A percentile compares a stretch with the other conserved stretches of the same genome.
phyloP scores from a whole-genome alignment of 2,797 vertebrate genomes.

The Cephalopachus bancanus region DNA sequence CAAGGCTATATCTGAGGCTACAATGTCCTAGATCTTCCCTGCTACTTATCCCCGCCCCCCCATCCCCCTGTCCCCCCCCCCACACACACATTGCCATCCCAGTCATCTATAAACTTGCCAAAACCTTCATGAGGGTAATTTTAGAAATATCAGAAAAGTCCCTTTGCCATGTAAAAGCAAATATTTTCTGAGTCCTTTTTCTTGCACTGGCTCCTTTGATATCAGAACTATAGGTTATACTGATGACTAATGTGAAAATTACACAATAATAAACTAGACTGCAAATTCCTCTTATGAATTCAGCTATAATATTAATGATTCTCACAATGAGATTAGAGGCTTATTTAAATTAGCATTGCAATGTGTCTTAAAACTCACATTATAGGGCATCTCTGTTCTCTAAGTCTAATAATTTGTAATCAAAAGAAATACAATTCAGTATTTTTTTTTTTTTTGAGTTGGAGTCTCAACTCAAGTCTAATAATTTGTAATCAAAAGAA shows the following conservation, averaged over 20 bases:
- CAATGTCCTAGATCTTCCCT: not conserved
- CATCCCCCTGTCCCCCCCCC: too few species aligned
- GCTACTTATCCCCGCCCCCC: not conserved
- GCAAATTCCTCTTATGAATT: constrained; percentile 38
- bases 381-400: constrained; percentile 6
- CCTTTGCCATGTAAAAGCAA: not conserved
- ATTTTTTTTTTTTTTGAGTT: not conserved
- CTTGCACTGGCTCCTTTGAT: constrained; percentile 19
- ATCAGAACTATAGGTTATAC: constrained; percentile 17
- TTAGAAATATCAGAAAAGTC: not conserved
- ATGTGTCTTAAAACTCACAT: constrained; percentile 44
- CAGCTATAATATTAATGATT: constrained; percentile 15
- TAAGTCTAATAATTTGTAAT: constrained; percentile 36
- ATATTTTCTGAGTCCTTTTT: not conserved
- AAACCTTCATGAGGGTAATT: not conserved
- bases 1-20: not conserved
- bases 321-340: not conserved
- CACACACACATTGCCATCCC: too few species aligned
- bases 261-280: not conserved
- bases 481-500: too few species aligned
- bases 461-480: too few species aligned
- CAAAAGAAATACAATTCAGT: constrained; percentile 62
- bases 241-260: constrained; percentile 32
- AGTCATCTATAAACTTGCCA: constrained; percentile 54
- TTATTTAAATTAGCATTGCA: constrained; percentile 47